Base-by-base conservation (phyloP, 2,797 vertebrate genomes). In the Craterocephalus amniculus region DNA sequence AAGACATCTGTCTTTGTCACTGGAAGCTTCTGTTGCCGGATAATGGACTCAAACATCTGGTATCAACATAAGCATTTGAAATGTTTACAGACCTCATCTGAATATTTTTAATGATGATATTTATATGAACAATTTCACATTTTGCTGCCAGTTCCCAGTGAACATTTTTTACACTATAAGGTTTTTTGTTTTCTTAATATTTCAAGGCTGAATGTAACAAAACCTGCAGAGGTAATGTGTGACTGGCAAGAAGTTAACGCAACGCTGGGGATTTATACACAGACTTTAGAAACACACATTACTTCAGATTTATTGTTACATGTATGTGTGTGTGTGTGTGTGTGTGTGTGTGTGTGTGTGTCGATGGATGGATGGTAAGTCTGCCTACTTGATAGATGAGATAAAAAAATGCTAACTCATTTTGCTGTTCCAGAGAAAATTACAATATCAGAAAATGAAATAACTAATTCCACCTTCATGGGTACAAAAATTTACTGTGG, bases 71-170 rank as follows among this genome's bases (percentile, higher is more conserved):
- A 65, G 31, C n/a, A 69, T 56, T 20, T 45, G 10, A 69, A 77
- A 70, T 74, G 76, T 91, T 89, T 87, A 89, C 86, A 85, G 49
- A 83, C 58, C 65, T 81, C 56, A 58, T 79, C 58, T 83, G 58
- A 70, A 65, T 36, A 31, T 59, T 57, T 78, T 59, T 86, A 29
- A 84, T 74, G 67, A 59, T 76, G 79, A 52, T 76, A 65, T 85
- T 64, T 87, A 48, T 58, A 76, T 67, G 12, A 77, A 18, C 74
- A 36, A 63, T 73, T 52, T 80, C 32, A 61, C 20, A 71, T n/a
- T 83, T 83, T 75, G 57, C 83, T 0, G 34, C 36, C 2, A 55
- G 29, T 54, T n/a, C 67, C 14, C 38, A 9, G 31, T 31, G 10
- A 6, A 7, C 51, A 4, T 35, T 72, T 68, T 70, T 35, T 45